These are phyloP conservation scores for Chaetodon trifasciatus DNA, from an alignment of 2,797 vertebrate genomes.

Conservation along the genomic window DNA sequence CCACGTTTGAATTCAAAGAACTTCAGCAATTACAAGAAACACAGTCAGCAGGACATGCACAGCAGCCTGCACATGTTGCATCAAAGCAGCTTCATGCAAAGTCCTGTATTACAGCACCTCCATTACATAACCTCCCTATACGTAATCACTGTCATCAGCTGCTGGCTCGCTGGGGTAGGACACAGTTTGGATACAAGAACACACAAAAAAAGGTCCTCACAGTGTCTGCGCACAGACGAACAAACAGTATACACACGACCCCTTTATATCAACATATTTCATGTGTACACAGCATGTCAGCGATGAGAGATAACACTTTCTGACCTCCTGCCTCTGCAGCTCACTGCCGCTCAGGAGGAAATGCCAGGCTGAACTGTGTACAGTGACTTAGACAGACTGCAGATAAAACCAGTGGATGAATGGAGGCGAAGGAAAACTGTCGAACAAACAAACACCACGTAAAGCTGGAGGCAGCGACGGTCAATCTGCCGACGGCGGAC, in stretches of 20 bases:
- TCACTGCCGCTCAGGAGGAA: not conserved
- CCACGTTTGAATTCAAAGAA: constrained; percentile 39
- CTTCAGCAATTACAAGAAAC: constrained; percentile 50
- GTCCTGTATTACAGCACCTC: constrained; percentile 60
- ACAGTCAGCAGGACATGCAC: not conserved
- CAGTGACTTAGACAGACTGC: not conserved
- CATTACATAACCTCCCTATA: constrained; percentile 54
- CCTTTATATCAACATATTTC: constrained; percentile 9
- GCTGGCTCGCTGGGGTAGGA: not conserved
- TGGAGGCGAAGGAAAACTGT: not conserved
- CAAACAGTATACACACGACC: constrained; percentile 23
- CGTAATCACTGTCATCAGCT: constrained; percentile 22
- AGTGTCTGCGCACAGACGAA: constrained; percentile 22
- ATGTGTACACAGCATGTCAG: constrained; percentile 43
- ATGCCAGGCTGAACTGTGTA: not conserved
- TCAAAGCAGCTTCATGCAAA: constrained; percentile 46
- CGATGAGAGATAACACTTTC: constrained; percentile 24
- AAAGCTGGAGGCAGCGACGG: not conserved
- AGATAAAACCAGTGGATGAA: constrained; percentile 10
- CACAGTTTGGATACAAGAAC: not conserved
- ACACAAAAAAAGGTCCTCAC: constrained; percentile 8
- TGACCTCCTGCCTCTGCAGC: constrained; percentile 1
- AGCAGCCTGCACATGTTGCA: constrained; percentile 42
- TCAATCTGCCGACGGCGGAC: not conserved
- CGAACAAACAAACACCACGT: constrained; percentile 1